Evolutionary conservation across 2,113 vertebrate genomes (phyloP).

Genomic region (Tylochromis polylepis): DNA sequence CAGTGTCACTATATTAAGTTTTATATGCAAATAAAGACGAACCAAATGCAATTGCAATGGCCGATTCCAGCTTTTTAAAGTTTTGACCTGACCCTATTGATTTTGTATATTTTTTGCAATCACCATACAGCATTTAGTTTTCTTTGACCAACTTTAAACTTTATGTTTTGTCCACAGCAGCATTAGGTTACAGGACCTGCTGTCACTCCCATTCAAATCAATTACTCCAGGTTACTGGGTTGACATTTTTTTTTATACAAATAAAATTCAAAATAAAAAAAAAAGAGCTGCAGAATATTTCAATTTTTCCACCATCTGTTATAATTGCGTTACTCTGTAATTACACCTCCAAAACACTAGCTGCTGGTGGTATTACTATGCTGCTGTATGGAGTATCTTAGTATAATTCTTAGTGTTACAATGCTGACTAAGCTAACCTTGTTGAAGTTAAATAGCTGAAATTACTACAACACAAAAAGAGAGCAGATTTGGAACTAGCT

Average conservation of each 20-base stretch:
- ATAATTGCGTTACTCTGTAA: background rate
- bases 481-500: background rate
- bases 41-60: background rate
- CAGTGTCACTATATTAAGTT: background rate
- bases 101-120: background rate
- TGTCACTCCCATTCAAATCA: background rate
- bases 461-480: background rate
- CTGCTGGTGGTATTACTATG: background rate
- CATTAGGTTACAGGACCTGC: background rate
- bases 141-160: background rate
- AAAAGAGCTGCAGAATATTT: background rate
- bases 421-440: background rate
- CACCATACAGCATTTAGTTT: background rate
- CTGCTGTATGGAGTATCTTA: background rate
- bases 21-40: background rate
- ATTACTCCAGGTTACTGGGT: background rate
- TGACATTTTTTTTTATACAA: background rate
- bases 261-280: accelerated
- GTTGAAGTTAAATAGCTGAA: background rate
- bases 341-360: background rate
- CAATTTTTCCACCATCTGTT: background rate
- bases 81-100: background rate
- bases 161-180: accelerated
- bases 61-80: background rate
- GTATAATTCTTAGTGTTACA: background rate